phyloP scores from a whole-genome alignment of 2,113 vertebrate genomes.

The Gnathonemus echidnorhynchus region DNA sequence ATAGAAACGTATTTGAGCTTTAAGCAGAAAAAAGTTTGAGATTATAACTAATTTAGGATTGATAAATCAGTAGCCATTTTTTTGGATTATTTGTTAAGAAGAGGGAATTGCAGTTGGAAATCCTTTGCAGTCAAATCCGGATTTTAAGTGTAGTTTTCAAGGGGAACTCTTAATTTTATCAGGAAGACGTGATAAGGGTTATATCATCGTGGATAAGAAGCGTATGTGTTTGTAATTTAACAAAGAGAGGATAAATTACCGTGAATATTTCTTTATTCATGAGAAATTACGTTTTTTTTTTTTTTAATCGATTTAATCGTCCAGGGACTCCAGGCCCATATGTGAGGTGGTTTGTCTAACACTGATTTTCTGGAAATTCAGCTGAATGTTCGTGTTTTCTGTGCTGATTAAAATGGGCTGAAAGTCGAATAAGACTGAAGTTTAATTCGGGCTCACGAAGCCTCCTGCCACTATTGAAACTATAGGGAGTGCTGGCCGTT shows the following conservation, averaged over 20 bases:
- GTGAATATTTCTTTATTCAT: not conserved
- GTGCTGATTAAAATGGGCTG: not conserved
- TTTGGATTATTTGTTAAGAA: not conserved
- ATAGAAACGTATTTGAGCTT: not conserved
- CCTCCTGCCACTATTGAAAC: not conserved
- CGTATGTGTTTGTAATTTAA: not conserved
- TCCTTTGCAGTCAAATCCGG: not conserved
- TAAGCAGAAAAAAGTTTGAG: not conserved
- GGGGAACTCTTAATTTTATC: not conserved
- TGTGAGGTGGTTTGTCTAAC: not conserved
- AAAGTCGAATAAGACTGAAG: not conserved
- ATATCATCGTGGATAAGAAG: not conserved
- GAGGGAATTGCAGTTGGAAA: not conserved
- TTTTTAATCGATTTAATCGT: not conserved
- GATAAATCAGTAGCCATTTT: not conserved
- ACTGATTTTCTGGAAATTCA: not conserved
- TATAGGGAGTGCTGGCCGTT: not conserved
- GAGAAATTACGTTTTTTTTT: not conserved
- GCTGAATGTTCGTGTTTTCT: not conserved
- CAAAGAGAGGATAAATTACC: not conserved
- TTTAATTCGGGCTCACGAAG: not conserved
- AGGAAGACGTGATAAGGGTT: not conserved
- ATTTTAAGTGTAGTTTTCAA: not conserved
- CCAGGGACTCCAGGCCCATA: not conserved
- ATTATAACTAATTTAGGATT: not conserved